Evolutionary conservation across 1,140 invertebrate species (phyloP), one percentile per base, ranked within the genome.

Genomic region (Eupeodes corollae): DNA sequence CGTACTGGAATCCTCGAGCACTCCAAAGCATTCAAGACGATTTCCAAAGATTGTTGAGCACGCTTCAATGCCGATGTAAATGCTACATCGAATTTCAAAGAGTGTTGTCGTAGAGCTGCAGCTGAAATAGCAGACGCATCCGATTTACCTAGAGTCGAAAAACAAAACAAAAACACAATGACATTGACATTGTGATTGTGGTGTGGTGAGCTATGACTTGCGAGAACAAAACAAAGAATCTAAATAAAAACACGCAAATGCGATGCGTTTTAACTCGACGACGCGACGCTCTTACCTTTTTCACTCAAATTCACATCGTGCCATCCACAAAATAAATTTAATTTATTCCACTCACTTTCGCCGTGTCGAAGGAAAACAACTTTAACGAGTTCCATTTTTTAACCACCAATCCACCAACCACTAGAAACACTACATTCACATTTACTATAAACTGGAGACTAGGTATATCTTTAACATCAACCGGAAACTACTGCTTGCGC

Each of bases 291-390:
- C 47, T 52, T 58, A 54, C 73, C 79, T 66, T 73, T 71, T 6
- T 72, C 68, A 51, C 75, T 79, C 3, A 82, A 58, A 18, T 74
- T 62, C 2, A 76, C 74, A 58, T 81, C 79, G 52, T 70, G 76
- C 84, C 84, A 86, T 9, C 84, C 84, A 59, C 81, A 84, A 58
- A 85, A 86, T 43, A 76, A 59, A 59, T 86, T 86, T 52, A 77
- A 71, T 54, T 80, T 63, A 58, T 86, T 86, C 73, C 79, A 86
- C 61, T 79, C 79, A 57, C 80, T 84, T 63, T 86, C 81, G n/a
- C 83, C 82, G 54, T 86, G 83, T 38, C 83, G 71, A 19, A 86
- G 67, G 65, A 85, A 75, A 31, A 82, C 77, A 57, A 83, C 69
- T 18, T 55, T 53, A 26, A 26, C 21, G 8, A 26, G 21, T 26